These are phyloP conservation scores for Phalacrocorax carbo DNA, from an alignment of 2,113 vertebrate species.

Conservation along the genomic window DNA sequence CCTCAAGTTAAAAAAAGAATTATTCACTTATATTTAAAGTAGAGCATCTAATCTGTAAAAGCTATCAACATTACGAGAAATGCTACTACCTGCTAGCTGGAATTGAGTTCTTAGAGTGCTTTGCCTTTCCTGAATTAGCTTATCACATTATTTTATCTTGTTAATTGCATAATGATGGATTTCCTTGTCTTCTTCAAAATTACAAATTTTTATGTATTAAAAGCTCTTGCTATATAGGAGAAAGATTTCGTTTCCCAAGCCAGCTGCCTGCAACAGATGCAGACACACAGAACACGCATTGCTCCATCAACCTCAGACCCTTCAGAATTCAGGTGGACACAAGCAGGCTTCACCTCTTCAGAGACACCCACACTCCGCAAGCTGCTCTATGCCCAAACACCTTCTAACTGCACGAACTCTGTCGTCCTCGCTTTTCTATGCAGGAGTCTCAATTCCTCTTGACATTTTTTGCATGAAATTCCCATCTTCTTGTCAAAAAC, in stretches of 20 bases:
- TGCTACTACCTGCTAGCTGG: background rate
- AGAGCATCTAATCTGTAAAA: background rate
- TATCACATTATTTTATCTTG: background rate
- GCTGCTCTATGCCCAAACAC: background rate
- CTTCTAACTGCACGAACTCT: background rate
- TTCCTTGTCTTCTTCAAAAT: background rate
- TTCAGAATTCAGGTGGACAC: background rate
- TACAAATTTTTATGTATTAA: background rate
- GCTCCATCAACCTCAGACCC: background rate
- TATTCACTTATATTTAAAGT: background rate
- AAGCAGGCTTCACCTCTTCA: background rate
- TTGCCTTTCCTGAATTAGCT: background rate
- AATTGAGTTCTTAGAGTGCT: background rate
- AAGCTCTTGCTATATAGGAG: background rate
- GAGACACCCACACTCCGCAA: fast-evolving
- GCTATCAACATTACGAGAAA: background rate
- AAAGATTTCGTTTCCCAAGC: background rate
- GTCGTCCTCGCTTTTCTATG: fast-evolving
- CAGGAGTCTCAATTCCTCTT: background rate
- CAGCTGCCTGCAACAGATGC: background rate
- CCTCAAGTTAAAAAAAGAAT: background rate
- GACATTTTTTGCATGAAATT: background rate
- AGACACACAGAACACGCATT: background rate
- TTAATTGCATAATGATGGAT: background rate
- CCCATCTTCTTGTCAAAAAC: background rate